Conservation (phyloP, 2,888 invertebrate genomes). For the Luperina testacea region DNA sequence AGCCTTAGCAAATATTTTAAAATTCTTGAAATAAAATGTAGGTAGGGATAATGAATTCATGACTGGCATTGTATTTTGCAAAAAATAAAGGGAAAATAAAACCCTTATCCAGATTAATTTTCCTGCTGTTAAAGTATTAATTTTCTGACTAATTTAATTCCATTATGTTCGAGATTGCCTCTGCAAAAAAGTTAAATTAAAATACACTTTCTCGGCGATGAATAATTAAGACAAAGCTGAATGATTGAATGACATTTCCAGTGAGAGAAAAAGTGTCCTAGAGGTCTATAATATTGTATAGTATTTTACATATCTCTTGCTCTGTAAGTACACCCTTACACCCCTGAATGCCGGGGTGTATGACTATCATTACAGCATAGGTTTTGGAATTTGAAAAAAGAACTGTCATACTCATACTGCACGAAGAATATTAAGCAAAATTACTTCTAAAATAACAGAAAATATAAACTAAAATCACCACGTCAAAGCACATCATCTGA, state of each 20-base stretch:
- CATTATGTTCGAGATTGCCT: conserved; percentile 18
- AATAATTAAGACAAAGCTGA: conserved; percentile 31
- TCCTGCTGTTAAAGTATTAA: conserved; percentile 39
- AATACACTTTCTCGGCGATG: conserved; percentile 17
- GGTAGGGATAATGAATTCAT: conserved; percentile 40
- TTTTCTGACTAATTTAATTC: conserved; percentile 47
- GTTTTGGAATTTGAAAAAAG: too few species aligned
- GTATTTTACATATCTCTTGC: too few species aligned
- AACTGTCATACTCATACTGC: too few species aligned
- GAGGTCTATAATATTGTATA: background rate
- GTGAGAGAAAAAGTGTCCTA: background rate
- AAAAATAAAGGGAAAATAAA: conserved; percentile 27
- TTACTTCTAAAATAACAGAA: too few species aligned
- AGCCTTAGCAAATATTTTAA: background rate
- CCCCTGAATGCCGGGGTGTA: too few species aligned
- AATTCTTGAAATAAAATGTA: conserved; percentile 9
- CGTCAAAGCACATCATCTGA: too few species aligned
- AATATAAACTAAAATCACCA: too few species aligned
- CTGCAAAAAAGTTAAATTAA: conserved; percentile 38
- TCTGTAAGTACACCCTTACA: too few species aligned
- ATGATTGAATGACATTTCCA: conserved; percentile 6
- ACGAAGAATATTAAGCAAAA: too few species aligned
- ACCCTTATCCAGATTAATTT: conserved; percentile 28
- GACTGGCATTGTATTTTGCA: conserved; percentile 13
- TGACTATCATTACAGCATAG: too few species aligned